Conservation (phyloP, 53 echinoderm and acorn worm species). For the Echinarachnius parma region DNA sequence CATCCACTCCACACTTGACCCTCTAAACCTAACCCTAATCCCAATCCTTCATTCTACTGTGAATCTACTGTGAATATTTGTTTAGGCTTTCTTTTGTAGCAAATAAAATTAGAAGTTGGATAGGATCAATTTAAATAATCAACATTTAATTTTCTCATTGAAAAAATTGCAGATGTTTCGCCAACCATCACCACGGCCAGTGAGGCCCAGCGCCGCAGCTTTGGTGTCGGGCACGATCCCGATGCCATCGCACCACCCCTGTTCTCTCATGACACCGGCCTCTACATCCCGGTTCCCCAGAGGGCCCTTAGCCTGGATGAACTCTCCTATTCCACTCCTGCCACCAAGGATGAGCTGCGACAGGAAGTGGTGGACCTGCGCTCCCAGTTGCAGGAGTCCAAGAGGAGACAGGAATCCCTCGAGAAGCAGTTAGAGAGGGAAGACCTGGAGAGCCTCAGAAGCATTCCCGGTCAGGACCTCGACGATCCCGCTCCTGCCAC, state of each 20-base stretch:
- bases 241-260: slow-evolving; percentile 14
- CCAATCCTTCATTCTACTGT: too few species aligned
- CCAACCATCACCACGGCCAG: slow-evolving; percentile 49
- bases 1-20: too few species aligned
- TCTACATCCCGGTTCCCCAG: slow-evolving; percentile 20
- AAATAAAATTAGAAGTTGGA: too few species aligned
- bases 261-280: slow-evolving; percentile 1
- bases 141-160: neutral
- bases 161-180: slow-evolving; percentile 14
- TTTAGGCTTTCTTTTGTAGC: neutral
- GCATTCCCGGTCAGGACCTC: slow-evolving; percentile 74
- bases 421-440: slow-evolving; percentile 44
- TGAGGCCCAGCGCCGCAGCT: slow-evolving; percentile 39
- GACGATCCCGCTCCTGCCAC: slow-evolving; percentile 22
- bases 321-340: slow-evolving; percentile 10
- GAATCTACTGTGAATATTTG: too few species aligned
- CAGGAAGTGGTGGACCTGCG: slow-evolving; percentile 34
- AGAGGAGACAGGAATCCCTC: slow-evolving; percentile 41
- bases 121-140: neutral
- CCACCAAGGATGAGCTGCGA: slow-evolving; percentile 43
- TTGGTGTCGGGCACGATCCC: slow-evolving; percentile 44
- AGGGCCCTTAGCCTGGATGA: slow-evolving; percentile 10
- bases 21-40: too few species aligned
- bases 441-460: slow-evolving; percentile 52
- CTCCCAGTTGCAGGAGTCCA: slow-evolving; percentile 33